A percentile compares a stretch with the other conserved stretches of the same genome.
Evolutionary conservation across 1,140 invertebrate genomes (phyloP).

Genomic region (Oedothorax gibbosus): DNA sequence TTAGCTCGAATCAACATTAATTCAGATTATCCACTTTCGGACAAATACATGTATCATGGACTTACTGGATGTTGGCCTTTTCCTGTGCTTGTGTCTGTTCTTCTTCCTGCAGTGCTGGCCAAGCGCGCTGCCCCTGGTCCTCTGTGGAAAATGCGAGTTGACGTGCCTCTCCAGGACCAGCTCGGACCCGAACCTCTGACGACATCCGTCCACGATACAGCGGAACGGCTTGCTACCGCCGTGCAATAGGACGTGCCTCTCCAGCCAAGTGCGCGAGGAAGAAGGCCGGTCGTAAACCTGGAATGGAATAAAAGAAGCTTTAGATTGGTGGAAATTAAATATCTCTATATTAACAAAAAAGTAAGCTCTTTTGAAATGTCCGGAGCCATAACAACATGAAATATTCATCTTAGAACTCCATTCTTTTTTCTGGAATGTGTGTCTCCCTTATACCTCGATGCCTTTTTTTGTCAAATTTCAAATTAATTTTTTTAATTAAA

Average conservation of each 20-base stretch:
- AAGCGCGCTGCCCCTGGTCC: neutral
- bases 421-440: no score
- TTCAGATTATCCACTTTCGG: no score
- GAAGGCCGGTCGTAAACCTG: conserved; percentile 86
- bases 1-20: no score
- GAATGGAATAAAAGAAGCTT: neutral
- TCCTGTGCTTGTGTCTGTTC: conserved; percentile 34
- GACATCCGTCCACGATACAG: conserved; percentile 94
- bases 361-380: no score
- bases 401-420: no score
- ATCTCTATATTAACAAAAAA: no score
- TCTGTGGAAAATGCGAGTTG: conserved; percentile 83
- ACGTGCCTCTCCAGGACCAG: conserved; percentile 90
- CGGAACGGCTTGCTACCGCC: conserved; percentile 92
- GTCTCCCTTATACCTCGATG: no score
- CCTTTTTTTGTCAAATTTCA: no score
- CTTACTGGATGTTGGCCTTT: conserved; percentile 32
- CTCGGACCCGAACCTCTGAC: conserved; percentile 90
- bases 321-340: no score
- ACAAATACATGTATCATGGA: neutral
- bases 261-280: conserved; percentile 90
- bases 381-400: no score
- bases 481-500: no score
- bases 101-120: neutral
- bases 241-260: conserved; percentile 86